A percentile compares a stretch with the other conserved stretches of the same genome.
phyloP scores from a whole-genome alignment of 2,888 invertebrate species.

The Synanthedon andrenaeformis region DNA sequence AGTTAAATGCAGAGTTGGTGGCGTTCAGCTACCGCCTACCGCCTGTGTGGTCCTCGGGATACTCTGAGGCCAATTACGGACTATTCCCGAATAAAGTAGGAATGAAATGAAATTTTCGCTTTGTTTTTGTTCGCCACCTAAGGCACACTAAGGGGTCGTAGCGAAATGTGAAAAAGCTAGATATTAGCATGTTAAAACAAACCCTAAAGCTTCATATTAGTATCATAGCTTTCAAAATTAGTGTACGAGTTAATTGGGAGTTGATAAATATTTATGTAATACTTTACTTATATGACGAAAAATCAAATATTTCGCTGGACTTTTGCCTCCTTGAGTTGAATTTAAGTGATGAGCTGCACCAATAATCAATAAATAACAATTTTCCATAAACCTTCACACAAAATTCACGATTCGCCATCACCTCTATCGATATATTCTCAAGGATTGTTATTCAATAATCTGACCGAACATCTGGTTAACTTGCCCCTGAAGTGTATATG shows the following conservation, averaged over 20 bases:
- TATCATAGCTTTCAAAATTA: too few species aligned
- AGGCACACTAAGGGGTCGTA: too few species aligned
- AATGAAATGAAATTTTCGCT: too few species aligned
- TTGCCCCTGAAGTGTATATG: slow-evolving; percentile 19
- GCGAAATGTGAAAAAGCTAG: too few species aligned
- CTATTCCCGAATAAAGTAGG: too few species aligned
- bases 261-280: too few species aligned
- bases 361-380: slow-evolving; percentile 57
- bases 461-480: slow-evolving; percentile 16
- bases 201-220: too few species aligned
- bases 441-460: slow-evolving; percentile 11
- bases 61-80: neutral
- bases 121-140: too few species aligned
- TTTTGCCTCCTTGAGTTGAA: slow-evolving; percentile 15
- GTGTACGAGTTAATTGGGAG: too few species aligned
- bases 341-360: slow-evolving; percentile 32
- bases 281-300: too few species aligned
- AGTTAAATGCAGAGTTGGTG: slow-evolving; percentile 1
- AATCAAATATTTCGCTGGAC: slow-evolving; percentile 30
- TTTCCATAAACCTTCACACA: slow-evolving; percentile 25
- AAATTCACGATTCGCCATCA: slow-evolving; percentile 6
- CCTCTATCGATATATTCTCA: slow-evolving; percentile 4
- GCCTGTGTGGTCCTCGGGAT: slow-evolving; percentile 12
- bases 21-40: slow-evolving; percentile 7
- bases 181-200: too few species aligned